phyloP scores from a whole-genome alignment of 2,888 invertebrate genomes.

The Acronicta psi region DNA sequence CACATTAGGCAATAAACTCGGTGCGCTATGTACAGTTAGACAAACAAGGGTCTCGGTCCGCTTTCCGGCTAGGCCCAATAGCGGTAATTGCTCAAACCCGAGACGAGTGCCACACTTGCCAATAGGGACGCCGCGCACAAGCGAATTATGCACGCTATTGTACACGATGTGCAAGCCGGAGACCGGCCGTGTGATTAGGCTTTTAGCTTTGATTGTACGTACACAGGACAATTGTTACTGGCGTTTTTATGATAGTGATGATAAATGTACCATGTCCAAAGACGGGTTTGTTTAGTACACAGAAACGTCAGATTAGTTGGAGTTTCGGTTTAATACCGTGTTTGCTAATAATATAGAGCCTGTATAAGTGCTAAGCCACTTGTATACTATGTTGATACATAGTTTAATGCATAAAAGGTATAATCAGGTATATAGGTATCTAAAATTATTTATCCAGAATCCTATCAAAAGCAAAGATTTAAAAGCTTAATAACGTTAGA shows the following conservation, averaged over 20 bases:
- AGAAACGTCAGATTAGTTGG: too few species aligned
- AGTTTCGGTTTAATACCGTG: too few species aligned
- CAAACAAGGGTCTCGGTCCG: slow-evolving; percentile 59
- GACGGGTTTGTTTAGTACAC: too few species aligned
- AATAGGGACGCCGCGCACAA: slow-evolving; percentile 48
- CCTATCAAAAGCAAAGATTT: background rate
- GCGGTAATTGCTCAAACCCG: slow-evolving; percentile 73
- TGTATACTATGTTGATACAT: too few species aligned
- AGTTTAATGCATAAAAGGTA: too few species aligned
- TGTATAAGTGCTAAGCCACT: too few species aligned
- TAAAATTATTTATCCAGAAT: too few species aligned
- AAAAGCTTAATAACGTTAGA: background rate
- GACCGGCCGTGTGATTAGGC: slow-evolving; percentile 19
- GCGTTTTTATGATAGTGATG: background rate
- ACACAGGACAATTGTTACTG: background rate
- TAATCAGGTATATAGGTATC: too few species aligned
- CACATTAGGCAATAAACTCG: slow-evolving; percentile 51
- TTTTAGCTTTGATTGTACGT: slow-evolving; percentile 11
- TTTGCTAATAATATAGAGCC: too few species aligned
- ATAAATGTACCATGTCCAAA: too few species aligned
- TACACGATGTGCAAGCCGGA: background rate
- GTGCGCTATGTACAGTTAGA: slow-evolving; percentile 65
- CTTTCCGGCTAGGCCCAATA: slow-evolving; percentile 62
- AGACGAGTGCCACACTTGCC: slow-evolving; percentile 44
- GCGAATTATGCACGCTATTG: slow-evolving; percentile 28